Evolutionary conservation across 2,888 invertebrate species (phyloP), one percentile per base, ranked within the genome.

Genomic region (Anaspis maculata): DNA sequence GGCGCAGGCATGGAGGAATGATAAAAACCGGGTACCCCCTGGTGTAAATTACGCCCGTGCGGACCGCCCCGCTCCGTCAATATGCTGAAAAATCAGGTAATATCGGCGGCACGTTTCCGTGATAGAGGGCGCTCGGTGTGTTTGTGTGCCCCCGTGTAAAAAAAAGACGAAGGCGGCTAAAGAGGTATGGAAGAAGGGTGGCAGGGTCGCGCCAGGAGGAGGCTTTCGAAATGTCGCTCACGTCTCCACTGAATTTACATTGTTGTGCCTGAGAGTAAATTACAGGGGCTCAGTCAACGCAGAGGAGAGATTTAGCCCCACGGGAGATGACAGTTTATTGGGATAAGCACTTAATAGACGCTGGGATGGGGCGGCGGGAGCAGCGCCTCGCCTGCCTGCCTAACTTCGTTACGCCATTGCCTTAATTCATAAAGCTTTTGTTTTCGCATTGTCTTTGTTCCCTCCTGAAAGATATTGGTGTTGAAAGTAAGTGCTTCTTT

Each of bases 291-390:
- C 52, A 53, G 51, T 48, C 50, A 45, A 52, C 52, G 48, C 45
- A 42, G 48, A 54, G 54, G 49, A 49, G 47, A 49, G 49, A 48
- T 48, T 56, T 50, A 41, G 50, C 49, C 58, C 53, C 59, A 45
- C 48, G 57, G 53, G 59, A 59, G 55, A 62, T 59, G 61, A 59
- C 61, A 62, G 60, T 62, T 62, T 62, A 62, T 62, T 59, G 60
- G 61, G 59, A 62, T 62, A 61, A 61, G 60, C 61, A 59, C 62
- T 62, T 61, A 61, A 62, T 61, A 58, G 60, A 54, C 51, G 52
- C 51, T 38, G 49, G 34, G 44, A 36, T 31, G 36, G 37, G 34
- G 48, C 44, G 41, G 19, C 19, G 9, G 9, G 19, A 19, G 19
- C 19, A 19, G 5, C 19, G 9, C 9, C 19, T 9, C 9, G 9